Evolutionary conservation across 2,888 invertebrate genomes (phyloP), one percentile per base, ranked within the genome.

Genomic region (Acronicta aceris): DNA sequence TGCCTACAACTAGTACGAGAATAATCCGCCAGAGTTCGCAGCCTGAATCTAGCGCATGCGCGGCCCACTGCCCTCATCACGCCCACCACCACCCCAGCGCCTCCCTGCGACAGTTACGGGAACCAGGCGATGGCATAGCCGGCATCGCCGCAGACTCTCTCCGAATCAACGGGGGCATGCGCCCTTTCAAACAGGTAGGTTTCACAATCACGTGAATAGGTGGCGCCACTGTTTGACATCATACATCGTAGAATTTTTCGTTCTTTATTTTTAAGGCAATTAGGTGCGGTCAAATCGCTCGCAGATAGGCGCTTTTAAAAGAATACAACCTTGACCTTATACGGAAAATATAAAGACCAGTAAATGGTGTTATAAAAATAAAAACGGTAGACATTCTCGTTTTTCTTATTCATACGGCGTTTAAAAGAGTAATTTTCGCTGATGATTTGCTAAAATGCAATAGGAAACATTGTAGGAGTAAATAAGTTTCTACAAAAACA

Each of bases 71-170:
- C 86, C 95, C 95, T 69, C 95, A 95, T 81, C 96, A 96, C 81
- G 94, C 95, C 85, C 96, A 96, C 79, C 95, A 96, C 62, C 96
- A 96, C 79, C 97, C 97, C 71, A 98, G 98, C 93, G 97, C 98
- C 86, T 98, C 98, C 42, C 93, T 98, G 85, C 97, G 98, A 84
- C 98, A 98, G 89, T 95, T 98, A 59, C 96, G 97, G 76, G 97
- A 97, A 94, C 96, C 97, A 47, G 96, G 96, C 68, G 98, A 98
- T 87, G 98, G 98, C 74, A 98, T 99, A 72, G 98, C 98, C 49
- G 98, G 98, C 87, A 99, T 99, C 83, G 99, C 99, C 21, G 98
- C 98, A 52, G 99, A 99, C 94, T 98, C 98, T 61, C 96, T 99
- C 81, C 96, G 99, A 84, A 98, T 99, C 94, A 99, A 99, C 95